A percentile compares a stretch with the other conserved stretches of the same genome.
Conservation (phyloP, 1,140 invertebrate genomes). For the Orussus abietinus region DNA sequence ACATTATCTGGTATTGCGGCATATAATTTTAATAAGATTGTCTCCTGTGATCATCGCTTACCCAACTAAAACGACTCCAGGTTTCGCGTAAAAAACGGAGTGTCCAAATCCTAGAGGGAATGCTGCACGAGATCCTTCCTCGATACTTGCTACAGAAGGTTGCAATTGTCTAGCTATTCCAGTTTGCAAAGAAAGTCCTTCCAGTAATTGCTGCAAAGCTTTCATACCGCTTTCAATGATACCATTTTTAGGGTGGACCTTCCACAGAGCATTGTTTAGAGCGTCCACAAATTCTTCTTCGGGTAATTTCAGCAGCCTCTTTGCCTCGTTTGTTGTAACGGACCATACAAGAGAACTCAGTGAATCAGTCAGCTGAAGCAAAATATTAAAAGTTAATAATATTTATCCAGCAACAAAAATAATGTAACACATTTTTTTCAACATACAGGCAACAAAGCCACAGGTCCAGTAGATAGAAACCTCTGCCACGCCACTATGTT, state of each 20-base stretch:
- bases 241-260: constrained; percentile 60
- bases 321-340: constrained; percentile 70
- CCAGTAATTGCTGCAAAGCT: constrained; percentile 53
- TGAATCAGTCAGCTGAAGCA: constrained; percentile 62
- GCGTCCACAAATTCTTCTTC: constrained; percentile 84
- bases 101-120: constrained; percentile 93
- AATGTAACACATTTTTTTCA: too few species aligned
- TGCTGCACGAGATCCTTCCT: constrained; percentile 67
- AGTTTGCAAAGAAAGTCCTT: constrained; percentile 48
- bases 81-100: constrained; percentile 75
- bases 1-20: constrained; percentile 12
- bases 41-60: constrained; percentile 41
- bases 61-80: constrained; percentile 79
- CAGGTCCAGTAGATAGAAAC: constrained; percentile 85
- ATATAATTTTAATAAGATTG: constrained; percentile 8
- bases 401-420: constrained; percentile 3
- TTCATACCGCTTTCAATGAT: constrained; percentile 58
- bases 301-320: constrained; percentile 64
- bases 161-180: constrained; percentile 65
- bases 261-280: constrained; percentile 83
- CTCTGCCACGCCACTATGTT: constrained; percentile 93
- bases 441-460: constrained; percentile 85
- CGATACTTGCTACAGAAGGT: constrained; percentile 69
- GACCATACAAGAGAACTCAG: constrained; percentile 91
- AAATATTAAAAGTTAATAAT: constrained; percentile 4